Evolutionary conservation across 2,113 vertebrate species (phyloP), one percentile per base, ranked within the genome.

Genomic region (Amphilophus citrinellus): DNA sequence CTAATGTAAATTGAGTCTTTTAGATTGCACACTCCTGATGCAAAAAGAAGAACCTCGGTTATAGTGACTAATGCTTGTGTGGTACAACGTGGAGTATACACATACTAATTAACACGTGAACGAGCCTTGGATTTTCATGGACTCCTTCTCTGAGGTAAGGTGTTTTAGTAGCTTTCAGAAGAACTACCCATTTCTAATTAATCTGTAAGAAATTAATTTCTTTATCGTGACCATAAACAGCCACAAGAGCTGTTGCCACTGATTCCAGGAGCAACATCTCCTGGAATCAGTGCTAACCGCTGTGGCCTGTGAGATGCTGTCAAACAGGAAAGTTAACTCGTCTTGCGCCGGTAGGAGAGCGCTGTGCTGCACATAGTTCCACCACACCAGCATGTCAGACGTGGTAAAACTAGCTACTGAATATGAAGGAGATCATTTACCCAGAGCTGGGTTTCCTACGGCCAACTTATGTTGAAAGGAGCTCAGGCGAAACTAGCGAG

Each of bases 401-500:
- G 20, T 50, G 24, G 17, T 7, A 50, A 71, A 17, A 56, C 27
- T 13, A 73, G 11, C 47, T 24, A 11, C 11, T 2, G 8, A 10
- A 2, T 10, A 3, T 17, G 18, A 53, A 22, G 42, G 30, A 27
- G 57, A 84, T 5, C 7, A 85, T 76, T 83, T 77, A 93, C 92
- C 83, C 62, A 2, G 44, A 84, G 83, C 77, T 20, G 65, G 79
- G 79, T 11, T 77, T 82, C 62, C 85, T 59, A n/a, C 83, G 56
- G 82, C 50, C 75, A 77, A 80, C 11, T 62, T 62, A 53, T 60
- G 85, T 59, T 14, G 76, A 80, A 62, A 75, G 20, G 44, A 63
- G 85, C 83, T 91, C 89, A 87, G 87, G 63, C 81, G 76, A 30
- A 57, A 91, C 89, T 86, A 90, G 83, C 79, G 65, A 82, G 75